Base-by-base conservation (phyloP, 1,140 invertebrate species). In the Manduca sexta region DNA sequence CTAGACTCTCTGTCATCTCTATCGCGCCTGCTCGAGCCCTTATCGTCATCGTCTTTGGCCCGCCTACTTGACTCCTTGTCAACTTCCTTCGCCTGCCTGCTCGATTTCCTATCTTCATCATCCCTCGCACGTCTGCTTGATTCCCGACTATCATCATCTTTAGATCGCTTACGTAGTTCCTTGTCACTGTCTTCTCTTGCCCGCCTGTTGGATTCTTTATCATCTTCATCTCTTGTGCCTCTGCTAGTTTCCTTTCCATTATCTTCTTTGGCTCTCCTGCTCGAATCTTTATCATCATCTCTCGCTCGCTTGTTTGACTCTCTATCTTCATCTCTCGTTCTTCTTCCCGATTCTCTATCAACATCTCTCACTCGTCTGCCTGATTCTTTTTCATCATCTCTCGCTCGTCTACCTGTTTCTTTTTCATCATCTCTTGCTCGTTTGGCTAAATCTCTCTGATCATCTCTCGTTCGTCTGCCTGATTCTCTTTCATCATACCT, bases 281-380 rank as follows among this genome's bases (percentile, higher is more conserved):
- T 55, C 34, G 42, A 35, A 47, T 45, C 51, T 35, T 37, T 59
- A 29, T n/a, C n/a, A n/a, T 51, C 45, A 16, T 67, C 37, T 2
- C 29, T 49, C 13, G 38, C 31, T 18, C 43, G 11, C 55, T 31
- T 44, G 12, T 49, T 33, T 37, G 42, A 37, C n/a, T 17, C 45
- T 41, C 10, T 45, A 15, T 45, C 21, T 26, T 45, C 21, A 26
- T 26, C 21, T 5, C 21, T n/a, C n/a, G n/a, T n/a, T n/a, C n/a
- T n/a, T n/a, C n/a, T n/a, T n/a, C n/a, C n/a, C n/a, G n/a, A n/a
- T n/a, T 26, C 8, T 5, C 21, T 3, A 26, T 8, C 4, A 8
- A 3, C 21, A 26, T 8, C 21, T 3, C 8, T 8, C 0, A 5
- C 21, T 5, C 8, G 8, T 26, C 21, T 26, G 21, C 8, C 8